Evolutionary conservation across 2,888 invertebrate species (phyloP).

Genomic region (Agonopterix alstromeriana): DNA sequence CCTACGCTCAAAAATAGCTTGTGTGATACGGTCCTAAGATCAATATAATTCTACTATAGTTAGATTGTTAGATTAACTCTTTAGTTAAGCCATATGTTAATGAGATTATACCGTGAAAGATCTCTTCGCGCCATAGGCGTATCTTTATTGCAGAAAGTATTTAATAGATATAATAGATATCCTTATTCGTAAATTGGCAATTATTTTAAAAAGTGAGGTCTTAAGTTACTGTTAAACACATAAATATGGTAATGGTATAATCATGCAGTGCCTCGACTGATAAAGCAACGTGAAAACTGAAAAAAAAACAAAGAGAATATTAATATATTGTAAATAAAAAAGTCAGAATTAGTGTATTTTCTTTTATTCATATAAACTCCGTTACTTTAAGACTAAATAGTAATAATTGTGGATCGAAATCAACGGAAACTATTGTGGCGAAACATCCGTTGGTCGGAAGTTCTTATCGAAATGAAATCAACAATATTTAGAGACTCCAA

Average conservation of each 20-base stretch:
- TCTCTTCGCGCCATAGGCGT: constrained; percentile 58
- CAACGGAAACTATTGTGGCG: no score
- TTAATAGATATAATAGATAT: constrained; percentile 21
- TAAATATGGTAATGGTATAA: constrained; percentile 35
- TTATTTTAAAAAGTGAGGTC: constrained; percentile 57
- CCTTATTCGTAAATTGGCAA: constrained; percentile 10
- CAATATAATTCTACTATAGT: constrained; percentile 1
- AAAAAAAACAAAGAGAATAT: constrained; percentile 58
- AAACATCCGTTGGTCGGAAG: no score
- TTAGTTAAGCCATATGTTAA: constrained; percentile 45
- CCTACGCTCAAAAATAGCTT: no score
- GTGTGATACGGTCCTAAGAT: no score
- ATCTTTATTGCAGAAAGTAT: constrained; percentile 35
- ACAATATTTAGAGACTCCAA: no score
- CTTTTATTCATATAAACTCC: background rate
- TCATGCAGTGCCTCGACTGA: constrained; percentile 62
- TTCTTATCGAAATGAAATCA: no score
- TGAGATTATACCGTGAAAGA: constrained; percentile 56
- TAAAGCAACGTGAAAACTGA: constrained; percentile 43
- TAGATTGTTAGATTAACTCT: constrained; percentile 30
- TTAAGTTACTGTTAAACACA: constrained; percentile 21
- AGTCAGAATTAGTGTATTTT: constrained; percentile 38
- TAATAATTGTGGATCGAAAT: no score
- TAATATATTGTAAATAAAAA: constrained; percentile 72
- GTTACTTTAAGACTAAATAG: background rate